A percentile compares a stretch with the other conserved stretches of the same genome.
Conservation (phyloP, 2,113 vertebrate genomes). For the Arenaria interpres region DNA sequence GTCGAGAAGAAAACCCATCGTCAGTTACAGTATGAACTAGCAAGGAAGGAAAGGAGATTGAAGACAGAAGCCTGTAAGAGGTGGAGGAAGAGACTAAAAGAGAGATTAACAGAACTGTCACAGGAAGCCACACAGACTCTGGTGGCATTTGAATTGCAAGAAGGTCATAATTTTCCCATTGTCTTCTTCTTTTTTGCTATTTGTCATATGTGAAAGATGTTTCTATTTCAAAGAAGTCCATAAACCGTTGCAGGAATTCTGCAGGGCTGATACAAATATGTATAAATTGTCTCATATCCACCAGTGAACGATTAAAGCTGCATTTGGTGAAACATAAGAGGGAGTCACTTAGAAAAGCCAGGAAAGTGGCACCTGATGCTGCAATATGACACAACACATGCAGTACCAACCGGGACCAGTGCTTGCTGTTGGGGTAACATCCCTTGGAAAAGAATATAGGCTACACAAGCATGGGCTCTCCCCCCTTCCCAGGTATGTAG, state of each 20-base stretch:
- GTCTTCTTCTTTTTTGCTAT: slow-evolving; percentile 8
- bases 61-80: slow-evolving; percentile 91
- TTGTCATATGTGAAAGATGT: not conserved
- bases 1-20: slow-evolving; percentile 90
- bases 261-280: not conserved
- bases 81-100: slow-evolving; percentile 86
- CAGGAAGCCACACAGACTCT: slow-evolving; percentile 41
- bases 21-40: slow-evolving; percentile 89
- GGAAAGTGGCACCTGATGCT: not conserved
- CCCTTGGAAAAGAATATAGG: not conserved
- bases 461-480: not conserved
- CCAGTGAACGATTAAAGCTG: not conserved
- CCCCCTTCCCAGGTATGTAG: not conserved
- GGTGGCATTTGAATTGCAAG: not conserved
- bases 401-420: not conserved
- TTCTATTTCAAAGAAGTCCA: not conserved
- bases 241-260: not conserved
- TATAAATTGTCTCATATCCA: not conserved
- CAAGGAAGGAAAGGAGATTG: slow-evolving; percentile 90
- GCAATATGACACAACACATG: not conserved
- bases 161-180: not conserved
- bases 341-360: not conserved
- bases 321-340: not conserved
- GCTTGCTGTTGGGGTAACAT: not conserved
- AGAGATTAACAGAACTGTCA: slow-evolving; percentile 83